Conservation (phyloP, 2,888 invertebrate species). For the Macrophya annulata region DNA sequence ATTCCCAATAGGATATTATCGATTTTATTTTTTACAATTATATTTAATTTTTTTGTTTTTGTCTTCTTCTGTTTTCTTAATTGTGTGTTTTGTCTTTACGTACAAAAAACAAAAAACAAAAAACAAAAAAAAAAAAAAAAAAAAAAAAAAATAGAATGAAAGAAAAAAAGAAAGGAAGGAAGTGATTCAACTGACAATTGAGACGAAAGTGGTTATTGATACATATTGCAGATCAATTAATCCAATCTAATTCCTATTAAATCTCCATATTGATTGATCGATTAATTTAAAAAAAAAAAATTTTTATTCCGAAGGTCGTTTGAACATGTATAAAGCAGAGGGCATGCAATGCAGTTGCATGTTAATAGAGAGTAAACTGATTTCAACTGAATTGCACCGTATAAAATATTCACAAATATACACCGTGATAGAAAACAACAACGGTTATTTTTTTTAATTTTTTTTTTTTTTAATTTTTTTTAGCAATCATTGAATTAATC, state of each 20-base stretch:
- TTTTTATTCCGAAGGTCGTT: background rate
- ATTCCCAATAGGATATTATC: background rate
- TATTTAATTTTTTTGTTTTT: background rate
- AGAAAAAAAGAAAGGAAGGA: background rate
- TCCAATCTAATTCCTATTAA: background rate
- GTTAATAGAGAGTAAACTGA: background rate
- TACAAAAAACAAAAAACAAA: background rate
- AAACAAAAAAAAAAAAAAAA: background rate
- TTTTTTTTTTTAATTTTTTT: too few relatives aligned
- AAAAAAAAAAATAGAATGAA: background rate
- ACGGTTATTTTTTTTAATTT: too few relatives aligned
- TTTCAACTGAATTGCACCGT: background rate
- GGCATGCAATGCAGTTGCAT: slow-evolving; percentile 30
- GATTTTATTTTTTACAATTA: background rate
- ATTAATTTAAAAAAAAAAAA: background rate
- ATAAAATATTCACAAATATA: too few relatives aligned
- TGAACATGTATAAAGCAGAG: background rate
- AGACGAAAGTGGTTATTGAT: too few relatives aligned
- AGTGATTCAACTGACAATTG: background rate
- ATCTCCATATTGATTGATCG: background rate
- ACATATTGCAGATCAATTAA: background rate
- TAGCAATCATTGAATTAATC: background rate
- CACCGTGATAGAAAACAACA: too few relatives aligned
- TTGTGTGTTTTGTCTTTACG: background rate
- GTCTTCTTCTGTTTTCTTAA: slow-evolving; percentile 6